phyloP scores from a whole-genome alignment of 1,140 invertebrate genomes.

The Agrypnia vestita region DNA sequence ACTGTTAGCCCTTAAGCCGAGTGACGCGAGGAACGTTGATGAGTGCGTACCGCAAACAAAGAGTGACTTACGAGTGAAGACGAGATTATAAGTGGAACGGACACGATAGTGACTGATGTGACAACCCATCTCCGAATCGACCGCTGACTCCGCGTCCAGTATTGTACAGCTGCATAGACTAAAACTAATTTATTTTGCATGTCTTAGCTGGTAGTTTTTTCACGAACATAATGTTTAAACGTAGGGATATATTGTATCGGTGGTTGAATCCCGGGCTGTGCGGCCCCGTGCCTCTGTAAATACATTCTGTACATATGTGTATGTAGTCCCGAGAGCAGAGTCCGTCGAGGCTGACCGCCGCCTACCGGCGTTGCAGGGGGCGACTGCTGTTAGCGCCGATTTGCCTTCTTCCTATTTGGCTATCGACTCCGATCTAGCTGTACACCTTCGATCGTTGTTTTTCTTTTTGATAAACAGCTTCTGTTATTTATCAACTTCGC shows the following conservation, averaged over 20 bases:
- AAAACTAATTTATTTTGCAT: conserved; percentile 61
- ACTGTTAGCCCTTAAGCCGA: conserved; percentile 12
- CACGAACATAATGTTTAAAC: conserved; percentile 52
- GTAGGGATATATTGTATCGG: conserved; percentile 24
- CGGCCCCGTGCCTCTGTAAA: conserved; percentile 50
- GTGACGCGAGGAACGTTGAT: conserved; percentile 14
- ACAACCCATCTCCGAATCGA: conserved; percentile 2
- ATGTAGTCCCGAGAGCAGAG: conserved; percentile 36
- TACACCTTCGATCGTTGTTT: no score
- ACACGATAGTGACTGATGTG: conserved; percentile 2
- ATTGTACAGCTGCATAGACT: conserved; percentile 57
- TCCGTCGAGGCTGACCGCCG: conserved; percentile 2
- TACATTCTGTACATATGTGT: conserved; percentile 50
- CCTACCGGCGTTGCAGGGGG: conserved; percentile 27
- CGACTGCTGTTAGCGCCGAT: conserved; percentile 40
- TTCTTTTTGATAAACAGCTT: no score
- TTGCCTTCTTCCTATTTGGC: conserved; percentile 30
- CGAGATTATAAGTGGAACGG: conserved; percentile 2
- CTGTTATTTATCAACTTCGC: no score
- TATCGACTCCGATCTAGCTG: neutral
- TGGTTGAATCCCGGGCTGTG: conserved; percentile 55
- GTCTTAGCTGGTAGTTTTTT: conserved; percentile 56
- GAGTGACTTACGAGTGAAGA: conserved; percentile 16
- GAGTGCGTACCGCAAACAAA: conserved; percentile 17
- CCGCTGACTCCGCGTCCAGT: conserved; percentile 19